phyloP scores from a whole-genome alignment of 2,113 vertebrate genomes.

The Erythrolamprus reginae region DNA sequence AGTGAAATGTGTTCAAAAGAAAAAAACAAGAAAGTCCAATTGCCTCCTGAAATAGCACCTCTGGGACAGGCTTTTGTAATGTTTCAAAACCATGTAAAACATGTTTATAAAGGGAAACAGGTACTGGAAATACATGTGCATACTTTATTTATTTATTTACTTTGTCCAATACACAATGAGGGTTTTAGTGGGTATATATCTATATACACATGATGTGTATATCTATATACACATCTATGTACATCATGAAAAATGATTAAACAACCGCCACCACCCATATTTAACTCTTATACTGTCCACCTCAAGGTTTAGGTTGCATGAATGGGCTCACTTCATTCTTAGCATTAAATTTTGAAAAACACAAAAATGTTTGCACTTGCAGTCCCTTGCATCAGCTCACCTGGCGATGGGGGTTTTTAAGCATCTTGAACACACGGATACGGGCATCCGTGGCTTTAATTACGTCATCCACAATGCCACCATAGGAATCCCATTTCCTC shows the following conservation, averaged over 20 bases:
- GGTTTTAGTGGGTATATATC: no score
- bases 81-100: no score
- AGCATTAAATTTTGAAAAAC: background rate
- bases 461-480: slow-evolving; percentile 65
- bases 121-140: no score
- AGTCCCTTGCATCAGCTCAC: slow-evolving; percentile 55
- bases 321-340: background rate
- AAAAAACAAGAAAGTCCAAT: no score
- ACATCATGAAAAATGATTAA: background rate
- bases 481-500: slow-evolving; percentile 66
- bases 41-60: no score
- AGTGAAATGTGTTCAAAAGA: no score
- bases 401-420: slow-evolving; percentile 67
- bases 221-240: no score
- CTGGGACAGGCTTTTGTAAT: no score
- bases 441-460: slow-evolving; percentile 53
- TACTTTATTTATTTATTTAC: no score
- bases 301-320: background rate
- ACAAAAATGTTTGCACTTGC: background rate
- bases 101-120: no score
- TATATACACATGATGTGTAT: no score
- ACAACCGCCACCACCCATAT: background rate
- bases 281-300: background rate
- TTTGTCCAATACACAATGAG: no score
- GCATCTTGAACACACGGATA: slow-evolving; percentile 58